Conservation (phyloP, 2,888 invertebrate genomes). For the Caenorhabditis virilis region DNA sequence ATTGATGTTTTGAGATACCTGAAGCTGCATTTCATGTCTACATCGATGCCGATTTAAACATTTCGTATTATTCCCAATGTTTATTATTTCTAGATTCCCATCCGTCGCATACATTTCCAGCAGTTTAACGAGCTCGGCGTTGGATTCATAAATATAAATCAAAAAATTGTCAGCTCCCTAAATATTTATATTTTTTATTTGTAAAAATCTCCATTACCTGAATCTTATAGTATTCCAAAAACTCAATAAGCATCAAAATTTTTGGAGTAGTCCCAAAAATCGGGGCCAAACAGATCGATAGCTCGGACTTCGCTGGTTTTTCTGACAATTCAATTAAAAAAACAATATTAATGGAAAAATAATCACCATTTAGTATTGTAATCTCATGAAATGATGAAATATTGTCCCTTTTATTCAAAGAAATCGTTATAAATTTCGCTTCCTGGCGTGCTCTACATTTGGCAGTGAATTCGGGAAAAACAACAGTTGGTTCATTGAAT, state of each 20-base stretch:
- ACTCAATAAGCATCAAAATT: slow-evolving; percentile 36
- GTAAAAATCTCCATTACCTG: slow-evolving; percentile 41
- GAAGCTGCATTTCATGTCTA: slow-evolving; percentile 49
- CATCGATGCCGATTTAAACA: slow-evolving; percentile 44
- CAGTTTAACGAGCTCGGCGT: slow-evolving; percentile 14
- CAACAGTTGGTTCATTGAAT: slow-evolving; percentile 9
- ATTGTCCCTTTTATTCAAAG: too few relatives aligned
- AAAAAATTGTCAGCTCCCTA: slow-evolving; percentile 39
- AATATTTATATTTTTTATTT: slow-evolving; percentile 22
- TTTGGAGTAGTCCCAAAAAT: slow-evolving; percentile 41
- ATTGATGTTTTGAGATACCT: too few relatives aligned
- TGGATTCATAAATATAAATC: slow-evolving; percentile 21
- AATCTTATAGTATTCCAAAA: slow-evolving; percentile 41
- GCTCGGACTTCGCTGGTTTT: slow-evolving; percentile 7
- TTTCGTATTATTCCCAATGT: slow-evolving; percentile 19
- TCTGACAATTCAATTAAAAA: too few relatives aligned
- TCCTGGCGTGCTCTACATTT: slow-evolving; percentile 25
- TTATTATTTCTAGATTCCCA: not conserved
- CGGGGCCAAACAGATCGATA: slow-evolving; percentile 44
- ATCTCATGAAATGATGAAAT: not conserved
- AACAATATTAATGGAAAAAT: too few relatives aligned
- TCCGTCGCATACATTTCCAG: slow-evolving; percentile 17
- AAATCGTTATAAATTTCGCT: slow-evolving; percentile 14
- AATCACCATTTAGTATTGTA: too few relatives aligned
- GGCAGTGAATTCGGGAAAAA: slow-evolving; percentile 43